Conservation (phyloP, 2,888 invertebrate species). For the Anagyrus pseudococci region DNA sequence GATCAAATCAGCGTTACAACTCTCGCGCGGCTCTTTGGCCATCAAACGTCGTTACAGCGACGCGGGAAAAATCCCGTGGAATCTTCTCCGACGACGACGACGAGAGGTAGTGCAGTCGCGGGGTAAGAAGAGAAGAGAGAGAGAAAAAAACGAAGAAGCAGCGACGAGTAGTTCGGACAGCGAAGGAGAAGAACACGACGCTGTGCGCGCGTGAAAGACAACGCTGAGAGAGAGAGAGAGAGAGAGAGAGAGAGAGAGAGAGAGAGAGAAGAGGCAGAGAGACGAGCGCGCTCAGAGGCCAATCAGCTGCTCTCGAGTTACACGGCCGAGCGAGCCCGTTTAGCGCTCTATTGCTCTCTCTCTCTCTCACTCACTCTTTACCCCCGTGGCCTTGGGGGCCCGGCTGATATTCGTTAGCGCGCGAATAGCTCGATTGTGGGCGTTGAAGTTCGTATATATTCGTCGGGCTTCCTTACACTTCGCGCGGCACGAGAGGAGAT, state of each 20-base stretch:
- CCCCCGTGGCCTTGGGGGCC: background rate
- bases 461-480: too few species aligned
- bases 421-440: background rate
- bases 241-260: background rate
- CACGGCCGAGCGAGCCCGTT: conserved; percentile 3
- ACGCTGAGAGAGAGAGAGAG: background rate
- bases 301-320: conserved; percentile 30
- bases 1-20: conserved; percentile 12
- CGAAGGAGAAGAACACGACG: too few species aligned
- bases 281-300: background rate
- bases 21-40: too few species aligned
- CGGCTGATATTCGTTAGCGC: too few species aligned
- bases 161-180: too few species aligned
- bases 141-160: too few species aligned
- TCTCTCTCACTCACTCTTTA: conserved; percentile 11
- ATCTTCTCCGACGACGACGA: too few species aligned
- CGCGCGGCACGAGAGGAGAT: conserved; percentile 1
- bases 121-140: too few species aligned
- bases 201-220: too few species aligned
- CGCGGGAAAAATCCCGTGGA: too few species aligned
- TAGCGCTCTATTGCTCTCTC: background rate
- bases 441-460: conserved; percentile 22
- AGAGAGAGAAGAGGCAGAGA: background rate
- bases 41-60: too few species aligned
- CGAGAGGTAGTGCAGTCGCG: too few species aligned